Percentiles rank a stretch among this genome's conserved stretches.
Evolutionary conservation across 2,113 vertebrate genomes (phyloP).

Genomic region (Verasper variegatus): DNA sequence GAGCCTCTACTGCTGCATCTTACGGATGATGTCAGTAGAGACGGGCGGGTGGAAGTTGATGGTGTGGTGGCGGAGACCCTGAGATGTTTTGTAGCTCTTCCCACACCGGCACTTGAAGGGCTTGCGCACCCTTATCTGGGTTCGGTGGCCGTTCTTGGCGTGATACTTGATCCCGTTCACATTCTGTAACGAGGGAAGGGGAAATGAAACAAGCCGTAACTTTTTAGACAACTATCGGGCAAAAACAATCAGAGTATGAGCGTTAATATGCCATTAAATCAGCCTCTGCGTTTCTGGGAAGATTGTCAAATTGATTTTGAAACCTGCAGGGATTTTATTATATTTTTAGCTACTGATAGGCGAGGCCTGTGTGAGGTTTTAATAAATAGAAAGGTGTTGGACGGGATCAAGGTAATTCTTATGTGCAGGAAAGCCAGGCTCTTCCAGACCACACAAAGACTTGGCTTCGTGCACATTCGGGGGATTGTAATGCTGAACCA

Average conservation of each 20-base stretch:
- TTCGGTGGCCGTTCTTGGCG: conserved; percentile 98
- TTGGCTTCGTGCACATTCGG: neutral
- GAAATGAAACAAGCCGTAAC: neutral
- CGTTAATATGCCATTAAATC: conserved; percentile 5
- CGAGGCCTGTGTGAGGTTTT: no score
- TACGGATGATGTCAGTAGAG: conserved; percentile 95
- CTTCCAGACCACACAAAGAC: neutral
- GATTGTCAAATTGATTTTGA: neutral
- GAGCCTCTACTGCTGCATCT: conserved; percentile 92
- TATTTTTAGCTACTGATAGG: no score
- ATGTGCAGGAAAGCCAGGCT: neutral
- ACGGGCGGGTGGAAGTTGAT: conserved; percentile 97
- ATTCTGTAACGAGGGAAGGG: conserved; percentile 83
- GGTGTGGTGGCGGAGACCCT: conserved; percentile 98
- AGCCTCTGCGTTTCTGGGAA: neutral
- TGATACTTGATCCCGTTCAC: conserved; percentile 99
- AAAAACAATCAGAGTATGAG: neutral
- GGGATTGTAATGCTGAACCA: neutral
- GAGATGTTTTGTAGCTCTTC: conserved; percentile 99
- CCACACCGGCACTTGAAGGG: conserved; percentile 98
- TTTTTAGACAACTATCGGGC: no score
- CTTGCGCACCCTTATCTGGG: conserved; percentile 96
- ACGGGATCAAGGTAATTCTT: neutral
- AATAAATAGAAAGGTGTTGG: no score
- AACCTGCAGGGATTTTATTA: neutral